These are phyloP conservation scores for Heliconius ismenius DNA, from an alignment of 2,888 invertebrate species.

Conservation along the genomic window DNA sequence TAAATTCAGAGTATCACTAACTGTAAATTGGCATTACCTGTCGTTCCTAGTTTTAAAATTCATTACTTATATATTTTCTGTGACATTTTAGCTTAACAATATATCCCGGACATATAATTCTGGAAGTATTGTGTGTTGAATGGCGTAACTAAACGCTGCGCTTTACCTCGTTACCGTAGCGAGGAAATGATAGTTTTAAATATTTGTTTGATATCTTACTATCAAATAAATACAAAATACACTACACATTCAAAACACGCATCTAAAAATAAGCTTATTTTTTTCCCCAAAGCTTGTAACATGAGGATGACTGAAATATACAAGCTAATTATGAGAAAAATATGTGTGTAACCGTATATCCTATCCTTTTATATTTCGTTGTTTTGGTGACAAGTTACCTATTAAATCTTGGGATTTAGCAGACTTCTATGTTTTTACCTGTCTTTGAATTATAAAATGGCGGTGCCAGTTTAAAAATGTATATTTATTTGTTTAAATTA, in stretches of 20 bases:
- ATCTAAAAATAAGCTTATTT: not conserved
- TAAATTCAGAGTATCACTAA: too few relatives aligned
- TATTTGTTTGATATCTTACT: not conserved
- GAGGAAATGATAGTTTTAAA: too few relatives aligned
- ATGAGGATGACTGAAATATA: constrained; percentile 10
- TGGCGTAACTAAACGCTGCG: too few relatives aligned
- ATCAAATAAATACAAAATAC: not conserved
- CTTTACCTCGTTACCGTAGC: too few relatives aligned
- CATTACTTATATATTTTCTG: not conserved
- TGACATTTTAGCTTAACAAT: too few relatives aligned
- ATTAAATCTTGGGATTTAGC: constrained; percentile 32
- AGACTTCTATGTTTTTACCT: not conserved
- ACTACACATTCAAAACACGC: not conserved
- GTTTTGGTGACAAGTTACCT: constrained; percentile 45
- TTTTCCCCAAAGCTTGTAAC: not conserved
- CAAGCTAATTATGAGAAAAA: constrained; percentile 2
- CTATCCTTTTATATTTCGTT: constrained; percentile 18
- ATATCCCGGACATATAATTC: too few relatives aligned
- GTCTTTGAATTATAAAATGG: not conserved
- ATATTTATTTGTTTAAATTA: not conserved
- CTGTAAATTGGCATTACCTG: too few relatives aligned
- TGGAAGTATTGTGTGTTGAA: too few relatives aligned
- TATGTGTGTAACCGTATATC: constrained; percentile 14
- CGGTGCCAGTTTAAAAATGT: not conserved
- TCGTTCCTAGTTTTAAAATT: not conserved